A percentile compares a stretch with the other conserved stretches of the same genome.
Conservation (phyloP, 2,888 invertebrate species). For the Scaptomyza cyrtandrae region DNA sequence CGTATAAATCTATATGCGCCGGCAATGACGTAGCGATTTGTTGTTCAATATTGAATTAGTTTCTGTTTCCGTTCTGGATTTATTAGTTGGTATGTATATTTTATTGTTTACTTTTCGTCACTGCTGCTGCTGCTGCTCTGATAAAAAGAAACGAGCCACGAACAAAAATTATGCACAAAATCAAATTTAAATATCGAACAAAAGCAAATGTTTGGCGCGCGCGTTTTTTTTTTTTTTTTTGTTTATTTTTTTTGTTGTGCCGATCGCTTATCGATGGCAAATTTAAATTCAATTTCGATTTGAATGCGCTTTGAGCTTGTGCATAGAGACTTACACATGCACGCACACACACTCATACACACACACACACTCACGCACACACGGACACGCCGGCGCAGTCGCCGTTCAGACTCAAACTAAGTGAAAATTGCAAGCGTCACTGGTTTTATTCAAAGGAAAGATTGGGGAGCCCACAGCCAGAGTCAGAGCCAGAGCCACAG, state of each 20-base stretch:
- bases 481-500: conserved; percentile 11
- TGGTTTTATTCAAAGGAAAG: conserved; percentile 80
- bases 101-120: neutral
- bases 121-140: conserved; percentile 12
- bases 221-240: conserved; percentile 10
- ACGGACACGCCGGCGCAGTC: conserved; percentile 61
- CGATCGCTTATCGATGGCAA: conserved; percentile 33
- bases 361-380: conserved; percentile 41
- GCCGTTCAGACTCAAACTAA: conserved; percentile 82
- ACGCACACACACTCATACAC: conserved; percentile 23
- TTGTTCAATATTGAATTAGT: conserved; percentile 18
- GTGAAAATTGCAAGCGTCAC: conserved; percentile 80
- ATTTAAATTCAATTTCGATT: conserved; percentile 37
- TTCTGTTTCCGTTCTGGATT: conserved; percentile 28
- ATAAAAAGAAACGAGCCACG: too few relatives aligned
- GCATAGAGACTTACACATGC: conserved; percentile 16
- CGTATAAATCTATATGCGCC: conserved; percentile 24
- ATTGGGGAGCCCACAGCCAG: conserved; percentile 59
- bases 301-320: conserved; percentile 14
- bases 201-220: conserved; percentile 48
- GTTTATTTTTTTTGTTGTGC: conserved; percentile 2
- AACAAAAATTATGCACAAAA: conserved; percentile 2
- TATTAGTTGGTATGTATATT: conserved; percentile 2
- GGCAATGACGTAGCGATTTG: conserved; percentile 37
- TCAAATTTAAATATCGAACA: conserved; percentile 4